A percentile compares a stretch with the other conserved stretches of the same genome.
Evolutionary conservation across 2,888 invertebrate genomes (phyloP).

Genomic region (Choreutis nemorana): DNA sequence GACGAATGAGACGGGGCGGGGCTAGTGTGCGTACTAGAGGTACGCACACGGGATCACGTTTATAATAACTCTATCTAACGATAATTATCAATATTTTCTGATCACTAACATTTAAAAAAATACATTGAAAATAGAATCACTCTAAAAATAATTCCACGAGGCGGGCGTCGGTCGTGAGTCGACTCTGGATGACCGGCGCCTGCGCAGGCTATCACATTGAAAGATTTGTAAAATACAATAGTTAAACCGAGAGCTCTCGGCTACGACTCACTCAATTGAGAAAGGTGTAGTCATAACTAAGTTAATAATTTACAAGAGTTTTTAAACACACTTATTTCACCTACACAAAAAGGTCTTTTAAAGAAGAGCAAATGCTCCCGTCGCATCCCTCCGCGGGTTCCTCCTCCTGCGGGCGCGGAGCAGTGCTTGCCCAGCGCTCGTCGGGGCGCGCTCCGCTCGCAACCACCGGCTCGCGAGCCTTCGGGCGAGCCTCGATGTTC

Average conservation of each 20-base stretch:
- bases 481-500: constrained; percentile 34
- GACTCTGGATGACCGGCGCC: constrained; percentile 49
- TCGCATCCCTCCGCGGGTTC: constrained; percentile 78
- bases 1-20: constrained; percentile 48
- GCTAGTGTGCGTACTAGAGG: constrained; percentile 38
- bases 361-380: constrained; percentile 80
- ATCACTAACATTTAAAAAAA: constrained; percentile 61
- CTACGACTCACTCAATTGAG: constrained; percentile 20
- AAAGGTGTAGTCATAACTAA: constrained; percentile 42
- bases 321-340: constrained; percentile 25
- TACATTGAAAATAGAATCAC: constrained; percentile 65
- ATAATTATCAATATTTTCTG: constrained; percentile 54
- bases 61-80: constrained; percentile 63
- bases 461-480: constrained; percentile 34
- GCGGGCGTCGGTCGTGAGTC: constrained; percentile 51
- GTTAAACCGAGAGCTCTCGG: constrained; percentile 22
- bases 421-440: constrained; percentile 68
- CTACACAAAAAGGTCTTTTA: constrained; percentile 89
- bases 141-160: constrained; percentile 58
- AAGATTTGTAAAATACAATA: constrained; percentile 57
- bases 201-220: constrained; percentile 61
- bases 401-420: constrained; percentile 72
- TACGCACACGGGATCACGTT: constrained; percentile 48
- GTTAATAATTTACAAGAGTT: constrained; percentile 40
- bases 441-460: constrained; percentile 23